Conservation (phyloP, 2,797 vertebrate species). For the Lagorchestes hirsutus region DNA sequence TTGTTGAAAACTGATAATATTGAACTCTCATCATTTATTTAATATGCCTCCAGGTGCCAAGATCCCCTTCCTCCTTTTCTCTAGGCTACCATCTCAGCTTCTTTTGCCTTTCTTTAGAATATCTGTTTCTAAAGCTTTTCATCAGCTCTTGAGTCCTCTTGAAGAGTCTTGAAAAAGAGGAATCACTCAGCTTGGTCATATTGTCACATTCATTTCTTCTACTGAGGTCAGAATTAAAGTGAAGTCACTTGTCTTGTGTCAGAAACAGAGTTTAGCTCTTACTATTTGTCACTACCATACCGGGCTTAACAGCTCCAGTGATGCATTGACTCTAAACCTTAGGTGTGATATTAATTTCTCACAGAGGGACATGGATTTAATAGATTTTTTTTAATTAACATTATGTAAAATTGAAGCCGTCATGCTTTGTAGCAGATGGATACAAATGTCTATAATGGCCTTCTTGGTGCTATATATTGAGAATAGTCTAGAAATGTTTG, state of each 20-base stretch:
- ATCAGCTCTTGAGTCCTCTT: not conserved
- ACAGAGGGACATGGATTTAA: slow-evolving; percentile 80
- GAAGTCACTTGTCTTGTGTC: not conserved
- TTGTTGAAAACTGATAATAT: not conserved
- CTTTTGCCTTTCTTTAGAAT: slow-evolving; percentile 1
- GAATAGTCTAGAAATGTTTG: slow-evolving; percentile 80
- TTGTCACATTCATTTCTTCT: not conserved
- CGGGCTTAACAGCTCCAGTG: slow-evolving; percentile 72
- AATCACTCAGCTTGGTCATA: not conserved
- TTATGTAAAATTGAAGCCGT: slow-evolving; percentile 82
- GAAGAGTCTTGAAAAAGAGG: not conserved
- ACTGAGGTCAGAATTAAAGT: not conserved
- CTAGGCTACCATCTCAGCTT: not conserved
- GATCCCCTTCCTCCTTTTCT: not conserved
- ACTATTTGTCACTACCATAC: slow-evolving; percentile 44
- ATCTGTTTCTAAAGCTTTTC: not conserved
- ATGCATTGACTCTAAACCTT: slow-evolving; percentile 68
- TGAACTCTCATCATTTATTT: not conserved
- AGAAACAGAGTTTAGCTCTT: not conserved
- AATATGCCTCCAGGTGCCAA: not conserved
- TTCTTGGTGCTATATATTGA: slow-evolving; percentile 79
- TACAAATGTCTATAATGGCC: slow-evolving; percentile 83
- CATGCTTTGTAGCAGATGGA: slow-evolving; percentile 76
- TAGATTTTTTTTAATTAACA: slow-evolving; percentile 85
- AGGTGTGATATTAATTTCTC: slow-evolving; percentile 82